Evolutionary conservation across 2,797 vertebrate genomes (phyloP).

Genomic region (Cygnus olor): DNA sequence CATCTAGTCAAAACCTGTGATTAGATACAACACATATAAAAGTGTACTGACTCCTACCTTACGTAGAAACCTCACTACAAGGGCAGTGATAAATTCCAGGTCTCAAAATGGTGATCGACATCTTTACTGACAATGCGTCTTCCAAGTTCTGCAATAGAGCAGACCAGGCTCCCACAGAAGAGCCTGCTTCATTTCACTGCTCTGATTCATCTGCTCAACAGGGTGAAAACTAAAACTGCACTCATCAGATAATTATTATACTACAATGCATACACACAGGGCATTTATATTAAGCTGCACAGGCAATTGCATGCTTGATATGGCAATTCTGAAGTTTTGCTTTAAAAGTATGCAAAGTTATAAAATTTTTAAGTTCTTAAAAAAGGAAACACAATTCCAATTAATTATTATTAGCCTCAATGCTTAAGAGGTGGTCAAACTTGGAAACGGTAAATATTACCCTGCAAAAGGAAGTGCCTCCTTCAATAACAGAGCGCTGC

Average conservation of each 20-base stretch:
- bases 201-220: not conserved
- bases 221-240: conserved; percentile 13
- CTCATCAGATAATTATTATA: not conserved
- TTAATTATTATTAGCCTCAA: not conserved
- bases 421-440: not conserved
- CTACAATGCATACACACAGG: not conserved
- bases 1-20: not conserved
- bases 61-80: not conserved
- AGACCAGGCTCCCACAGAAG: not conserved
- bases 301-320: not conserved
- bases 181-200: not conserved
- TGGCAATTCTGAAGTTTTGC: not conserved
- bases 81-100: not conserved
- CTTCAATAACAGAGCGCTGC: not conserved
- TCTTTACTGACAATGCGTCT: not conserved
- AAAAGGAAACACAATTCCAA: not conserved
- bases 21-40: not conserved
- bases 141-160: not conserved
- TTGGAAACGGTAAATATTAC: not conserved
- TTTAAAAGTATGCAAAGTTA: not conserved
- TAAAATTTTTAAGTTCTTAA: not conserved
- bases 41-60: not conserved
- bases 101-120: not conserved
- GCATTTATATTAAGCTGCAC: not conserved
- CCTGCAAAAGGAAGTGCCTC: not conserved